Evolutionary conservation across 2,113 vertebrate genomes (phyloP), one percentile per base, ranked within the genome.

Genomic region (Athene noctua): DNA sequence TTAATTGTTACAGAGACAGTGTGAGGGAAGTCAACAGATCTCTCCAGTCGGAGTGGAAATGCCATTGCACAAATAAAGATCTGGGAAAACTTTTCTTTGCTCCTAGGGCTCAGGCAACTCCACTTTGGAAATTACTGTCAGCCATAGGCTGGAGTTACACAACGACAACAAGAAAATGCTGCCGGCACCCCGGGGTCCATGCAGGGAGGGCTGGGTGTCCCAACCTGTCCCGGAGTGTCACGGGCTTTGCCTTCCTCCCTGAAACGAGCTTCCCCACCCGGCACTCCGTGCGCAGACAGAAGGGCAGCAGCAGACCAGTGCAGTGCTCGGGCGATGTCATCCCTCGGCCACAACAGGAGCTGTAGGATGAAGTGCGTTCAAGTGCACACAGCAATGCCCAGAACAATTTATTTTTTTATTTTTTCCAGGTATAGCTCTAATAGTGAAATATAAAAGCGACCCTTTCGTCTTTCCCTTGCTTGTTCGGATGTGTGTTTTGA

Each of bases 21-120:
- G 52, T 3, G 2, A 66, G 68, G 0, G 59, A 72, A 21, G 46
- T 47, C 92, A 54, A 40, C 70, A 17, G 63, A 54, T 46, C 73
- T 87, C 87, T 5, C 59, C 71, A n/a, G 55, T 14, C 67, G 32
- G 57, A 14, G 1, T 23, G 72, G 75, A 96, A 97, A 96, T 92
- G 75, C 88, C 85, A 80, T 42, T 59, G 94, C 82, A 92, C 81
- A 94, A 80, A 93, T 71, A 32, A 67, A 92, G 68, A 88, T 29
- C 52, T 90, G 15, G 1, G 44, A 87, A 63, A 29, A 52, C 66
- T 92, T 75, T 14, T 57, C 13, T 54, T 84, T 89, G 84, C 89
- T 92, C 57, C 57, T 34, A 2, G 57, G 94, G 86, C 93, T 92
- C 83, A 78, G 72, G 88, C 77, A 52, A 0, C 73, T 77, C 73